These are phyloP conservation scores for Microchrysa polita DNA, from an alignment of 2,888 invertebrate genomes.

Conservation along the genomic window DNA sequence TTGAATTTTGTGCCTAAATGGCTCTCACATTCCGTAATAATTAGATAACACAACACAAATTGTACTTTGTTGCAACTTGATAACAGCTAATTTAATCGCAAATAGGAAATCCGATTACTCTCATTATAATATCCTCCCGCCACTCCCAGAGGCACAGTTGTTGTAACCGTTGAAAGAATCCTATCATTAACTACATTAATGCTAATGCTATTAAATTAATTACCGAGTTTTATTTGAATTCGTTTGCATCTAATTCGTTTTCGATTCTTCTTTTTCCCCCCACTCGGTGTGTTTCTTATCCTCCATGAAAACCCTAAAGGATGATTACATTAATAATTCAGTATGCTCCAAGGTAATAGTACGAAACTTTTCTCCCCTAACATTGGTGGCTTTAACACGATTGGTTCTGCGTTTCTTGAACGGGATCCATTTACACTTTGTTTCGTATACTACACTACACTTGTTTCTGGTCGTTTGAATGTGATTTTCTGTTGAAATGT, in stretches of 20 bases:
- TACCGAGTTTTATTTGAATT: neutral
- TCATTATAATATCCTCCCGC: neutral
- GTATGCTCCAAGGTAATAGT: conserved; percentile 79
- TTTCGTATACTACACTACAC: no score
- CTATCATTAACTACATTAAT: neutral
- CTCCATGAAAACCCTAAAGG: conserved; percentile 63
- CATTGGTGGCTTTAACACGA: neutral
- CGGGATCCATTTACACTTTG: neutral
- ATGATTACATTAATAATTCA: conserved; percentile 77
- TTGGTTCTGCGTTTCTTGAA: no score
- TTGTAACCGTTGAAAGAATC: neutral
- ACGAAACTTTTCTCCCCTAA: neutral
- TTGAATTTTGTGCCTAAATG: no score
- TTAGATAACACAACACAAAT: no score
- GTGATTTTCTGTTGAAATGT: neutral
- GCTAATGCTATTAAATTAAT: neutral
- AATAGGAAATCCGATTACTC: neutral
- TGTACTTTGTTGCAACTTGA: no score
- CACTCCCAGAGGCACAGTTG: neutral
- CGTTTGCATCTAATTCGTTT: conserved; percentile 22
- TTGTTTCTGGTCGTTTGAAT: neutral
- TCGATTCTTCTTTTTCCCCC: conserved; percentile 22
- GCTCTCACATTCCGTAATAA: no score
- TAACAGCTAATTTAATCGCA: no score
- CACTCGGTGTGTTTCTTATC: no score